These are phyloP conservation scores for Eulithis testata DNA, from an alignment of 2,888 invertebrate genomes.

Conservation along the genomic window DNA sequence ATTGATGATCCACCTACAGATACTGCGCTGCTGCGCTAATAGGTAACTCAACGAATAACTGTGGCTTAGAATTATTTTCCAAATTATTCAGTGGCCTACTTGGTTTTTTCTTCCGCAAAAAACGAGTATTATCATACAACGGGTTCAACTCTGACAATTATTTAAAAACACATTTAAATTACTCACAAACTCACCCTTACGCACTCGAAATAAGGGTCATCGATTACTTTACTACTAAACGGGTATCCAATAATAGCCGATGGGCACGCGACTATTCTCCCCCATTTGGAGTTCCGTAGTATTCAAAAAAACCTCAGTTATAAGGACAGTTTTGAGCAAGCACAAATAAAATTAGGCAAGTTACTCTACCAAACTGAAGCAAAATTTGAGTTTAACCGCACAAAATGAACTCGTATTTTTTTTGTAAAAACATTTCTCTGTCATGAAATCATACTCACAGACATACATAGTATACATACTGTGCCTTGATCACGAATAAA, in stretches of 20 bases:
- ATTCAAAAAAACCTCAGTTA: not conserved
- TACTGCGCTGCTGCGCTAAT: too few relatives aligned
- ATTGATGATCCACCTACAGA: too few relatives aligned
- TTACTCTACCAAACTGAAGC: too few relatives aligned
- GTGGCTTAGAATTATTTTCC: too few relatives aligned
- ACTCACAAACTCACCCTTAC: slow-evolving; percentile 28
- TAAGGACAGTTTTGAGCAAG: not conserved
- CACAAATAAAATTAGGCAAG: too few relatives aligned
- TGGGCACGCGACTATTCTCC: slow-evolving; percentile 68
- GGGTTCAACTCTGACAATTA: slow-evolving; percentile 8
- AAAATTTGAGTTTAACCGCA: too few relatives aligned
- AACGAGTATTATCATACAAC: slow-evolving; percentile 12
- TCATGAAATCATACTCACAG: not conserved
- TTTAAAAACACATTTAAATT: slow-evolving; percentile 21
- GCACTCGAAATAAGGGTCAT: slow-evolving; percentile 23
- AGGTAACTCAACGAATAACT: too few relatives aligned
- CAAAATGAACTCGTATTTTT: too few relatives aligned
- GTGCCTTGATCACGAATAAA: too few relatives aligned
- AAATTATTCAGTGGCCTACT: too few relatives aligned
- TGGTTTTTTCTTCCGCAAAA: not conserved
- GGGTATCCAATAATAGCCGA: slow-evolving; percentile 50
- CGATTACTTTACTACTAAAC: slow-evolving; percentile 19
- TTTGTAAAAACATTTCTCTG: not conserved
- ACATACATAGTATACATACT: slow-evolving; percentile 1
- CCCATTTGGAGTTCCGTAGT: slow-evolving; percentile 45